Evolutionary conservation across 2,888 invertebrate species (phyloP).

Genomic region (Leucania comma): DNA sequence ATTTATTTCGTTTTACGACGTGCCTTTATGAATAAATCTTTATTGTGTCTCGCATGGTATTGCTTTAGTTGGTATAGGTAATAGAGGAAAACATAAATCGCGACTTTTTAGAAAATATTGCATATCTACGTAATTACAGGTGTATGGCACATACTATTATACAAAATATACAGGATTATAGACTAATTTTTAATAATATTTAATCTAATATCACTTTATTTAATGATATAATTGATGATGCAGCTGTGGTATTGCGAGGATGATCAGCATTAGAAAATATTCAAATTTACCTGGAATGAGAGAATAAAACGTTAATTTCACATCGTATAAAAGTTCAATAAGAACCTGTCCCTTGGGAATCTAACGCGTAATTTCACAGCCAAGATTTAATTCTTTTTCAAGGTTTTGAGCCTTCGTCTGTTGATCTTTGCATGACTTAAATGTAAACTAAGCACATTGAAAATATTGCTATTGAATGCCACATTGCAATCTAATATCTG

Average conservation of each 20-base stretch:
- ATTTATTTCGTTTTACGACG: conserved; percentile 82
- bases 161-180: conserved; percentile 90
- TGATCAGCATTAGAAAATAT: conserved; percentile 77
- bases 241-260: conserved; percentile 77
- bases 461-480: neutral
- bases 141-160: conserved; percentile 89
- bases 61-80: conserved; percentile 82
- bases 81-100: conserved; percentile 79
- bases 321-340: neutral
- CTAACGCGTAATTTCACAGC: neutral
- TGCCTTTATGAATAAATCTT: conserved; percentile 85
- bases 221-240: conserved; percentile 86
- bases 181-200: conserved; percentile 77
- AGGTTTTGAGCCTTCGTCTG: neutral
- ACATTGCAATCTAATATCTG: neutral
- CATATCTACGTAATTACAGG: conserved; percentile 87
- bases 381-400: neutral
- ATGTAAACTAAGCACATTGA: neutral
- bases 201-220: conserved; percentile 90
- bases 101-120: conserved; percentile 86
- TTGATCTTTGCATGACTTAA: neutral
- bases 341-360: neutral
- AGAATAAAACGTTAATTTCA: conserved; percentile 30
- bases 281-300: conserved; percentile 77
- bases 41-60: conserved; percentile 85